phyloP scores from a whole-genome alignment of 1,140 invertebrate species.

The Pachypsylla venusta region DNA sequence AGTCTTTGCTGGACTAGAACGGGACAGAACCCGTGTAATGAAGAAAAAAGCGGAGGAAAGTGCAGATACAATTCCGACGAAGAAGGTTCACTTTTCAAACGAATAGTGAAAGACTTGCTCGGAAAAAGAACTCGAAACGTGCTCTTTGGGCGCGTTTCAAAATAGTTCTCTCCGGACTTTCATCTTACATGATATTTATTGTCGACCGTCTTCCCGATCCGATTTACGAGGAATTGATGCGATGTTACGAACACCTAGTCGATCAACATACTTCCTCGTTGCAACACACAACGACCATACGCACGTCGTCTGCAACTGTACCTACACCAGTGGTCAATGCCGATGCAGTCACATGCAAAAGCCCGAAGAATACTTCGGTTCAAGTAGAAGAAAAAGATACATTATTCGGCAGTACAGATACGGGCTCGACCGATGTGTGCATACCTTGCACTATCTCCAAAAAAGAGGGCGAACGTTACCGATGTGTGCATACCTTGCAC shows the following conservation, averaged over 20 bases:
- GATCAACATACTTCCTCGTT: not conserved
- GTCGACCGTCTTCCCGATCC: not conserved
- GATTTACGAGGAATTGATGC: conserved; percentile 5
- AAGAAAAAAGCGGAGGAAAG: too few relatives aligned
- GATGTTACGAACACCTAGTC: too few relatives aligned
- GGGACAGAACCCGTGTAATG: not conserved
- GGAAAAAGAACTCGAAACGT: not conserved
- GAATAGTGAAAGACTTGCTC: not conserved
- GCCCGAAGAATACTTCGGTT: too few relatives aligned
- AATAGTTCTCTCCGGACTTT: not conserved
- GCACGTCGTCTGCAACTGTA: not conserved
- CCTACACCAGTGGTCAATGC: not conserved
- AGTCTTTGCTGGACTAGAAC: not conserved
- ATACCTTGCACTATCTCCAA: conserved; percentile 7
- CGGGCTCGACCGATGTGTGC: not conserved
- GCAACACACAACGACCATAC: not conserved
- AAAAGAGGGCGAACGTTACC: not conserved
- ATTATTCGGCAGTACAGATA: conserved; percentile 6
- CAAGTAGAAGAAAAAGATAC: not conserved
- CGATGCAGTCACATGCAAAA: too few relatives aligned
- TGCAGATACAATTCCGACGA: too few relatives aligned
- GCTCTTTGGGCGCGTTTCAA: not conserved
- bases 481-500: too few relatives aligned
- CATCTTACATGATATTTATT: conserved; percentile 6
- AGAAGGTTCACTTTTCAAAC: not conserved